Percentiles rank a stretch among this genome's conserved stretches.
These are phyloP conservation scores for Paratrypauchen microcephalus DNA, from an alignment of 2,797 vertebrate genomes.

Conservation along the genomic window DNA sequence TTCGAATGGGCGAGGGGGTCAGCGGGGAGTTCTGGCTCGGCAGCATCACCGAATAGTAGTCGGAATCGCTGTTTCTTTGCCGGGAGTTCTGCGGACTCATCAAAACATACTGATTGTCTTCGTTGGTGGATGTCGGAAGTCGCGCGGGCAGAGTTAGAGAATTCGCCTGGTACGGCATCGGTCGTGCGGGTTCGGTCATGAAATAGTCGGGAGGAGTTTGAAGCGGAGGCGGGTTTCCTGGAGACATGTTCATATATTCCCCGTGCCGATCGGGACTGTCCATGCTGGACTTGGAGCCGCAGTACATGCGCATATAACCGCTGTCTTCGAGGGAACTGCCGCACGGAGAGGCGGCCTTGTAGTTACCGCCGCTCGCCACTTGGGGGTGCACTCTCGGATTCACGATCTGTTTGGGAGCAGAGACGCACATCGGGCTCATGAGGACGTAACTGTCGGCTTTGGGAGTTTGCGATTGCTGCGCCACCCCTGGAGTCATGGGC, in stretches of 20 bases:
- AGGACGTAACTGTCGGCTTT: slow-evolving; percentile 85
- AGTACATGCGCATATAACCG: slow-evolving; percentile 95
- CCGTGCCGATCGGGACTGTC: slow-evolving; percentile 82
- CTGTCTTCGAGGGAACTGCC: slow-evolving; percentile 89
- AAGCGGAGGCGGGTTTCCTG: slow-evolving; percentile 78
- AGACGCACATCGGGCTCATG: slow-evolving; percentile 95
- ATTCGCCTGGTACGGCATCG: slow-evolving; percentile 63
- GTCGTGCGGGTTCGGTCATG: slow-evolving; percentile 63
- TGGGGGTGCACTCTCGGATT: slow-evolving; percentile 81
- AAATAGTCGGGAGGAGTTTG: slow-evolving; percentile 87
- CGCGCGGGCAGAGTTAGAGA: slow-evolving; percentile 81
- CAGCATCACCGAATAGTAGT: slow-evolving; percentile 71
- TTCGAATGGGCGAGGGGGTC: slow-evolving; percentile 65
- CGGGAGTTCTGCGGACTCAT: slow-evolving; percentile 88
- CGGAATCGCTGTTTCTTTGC: slow-evolving; percentile 67
- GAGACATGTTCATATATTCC: slow-evolving; percentile 93
- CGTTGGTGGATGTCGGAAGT: slow-evolving; percentile 64
- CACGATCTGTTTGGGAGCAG: slow-evolving; percentile 91
- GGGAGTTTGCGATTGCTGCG: slow-evolving; percentile 47
- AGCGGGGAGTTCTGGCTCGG: slow-evolving; percentile 55
- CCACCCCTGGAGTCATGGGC: slow-evolving; percentile 90
- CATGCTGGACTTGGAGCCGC: slow-evolving; percentile 79
- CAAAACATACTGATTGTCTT: slow-evolving; percentile 90
- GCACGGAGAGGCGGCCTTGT: slow-evolving; percentile 81
- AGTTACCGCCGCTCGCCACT: slow-evolving; percentile 50